Evolutionary conservation across 2,113 vertebrate genomes (phyloP).

Genomic region (Amphiprion percula): DNA sequence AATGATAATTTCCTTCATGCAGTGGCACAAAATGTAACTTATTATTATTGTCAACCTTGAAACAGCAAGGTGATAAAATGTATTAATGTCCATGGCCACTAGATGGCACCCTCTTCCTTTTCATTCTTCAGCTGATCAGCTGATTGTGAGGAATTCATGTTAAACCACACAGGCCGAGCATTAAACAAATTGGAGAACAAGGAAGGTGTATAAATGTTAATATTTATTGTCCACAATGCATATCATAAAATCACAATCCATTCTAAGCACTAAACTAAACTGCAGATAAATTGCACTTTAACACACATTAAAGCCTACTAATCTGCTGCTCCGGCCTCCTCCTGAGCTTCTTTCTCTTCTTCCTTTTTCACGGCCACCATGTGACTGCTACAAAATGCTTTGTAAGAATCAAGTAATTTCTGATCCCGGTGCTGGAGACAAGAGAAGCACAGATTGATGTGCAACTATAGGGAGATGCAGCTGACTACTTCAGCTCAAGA

Average conservation of each 20-base stretch:
- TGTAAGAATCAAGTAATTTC: slow-evolving; percentile 75
- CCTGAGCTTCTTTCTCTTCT: slow-evolving; percentile 75
- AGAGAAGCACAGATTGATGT: slow-evolving; percentile 11
- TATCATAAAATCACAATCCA: not conserved
- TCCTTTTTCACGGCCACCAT: slow-evolving; percentile 76
- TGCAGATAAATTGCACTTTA: no score
- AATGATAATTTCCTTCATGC: slow-evolving; percentile 55
- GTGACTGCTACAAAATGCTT: slow-evolving; percentile 81
- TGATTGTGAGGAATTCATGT: slow-evolving; percentile 8
- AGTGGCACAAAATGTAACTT: slow-evolving; percentile 59
- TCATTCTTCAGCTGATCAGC: slow-evolving; percentile 62
- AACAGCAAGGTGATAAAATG: slow-evolving; percentile 50
- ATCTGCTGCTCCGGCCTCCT: slow-evolving; percentile 54
- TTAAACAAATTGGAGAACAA: no score
- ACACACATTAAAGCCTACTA: no score
- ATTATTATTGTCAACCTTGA: slow-evolving; percentile 62
- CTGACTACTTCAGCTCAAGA: slow-evolving; percentile 6
- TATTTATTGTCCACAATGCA: no score
- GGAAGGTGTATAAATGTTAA: no score
- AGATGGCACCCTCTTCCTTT: slow-evolving; percentile 78
- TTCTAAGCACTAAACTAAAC: slow-evolving; percentile 10
- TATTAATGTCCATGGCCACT: slow-evolving; percentile 66
- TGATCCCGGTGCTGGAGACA: slow-evolving; percentile 63
- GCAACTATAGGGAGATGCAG: not conserved
- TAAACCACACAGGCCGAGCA: no score